Evolutionary conservation across 2,113 vertebrate genomes (phyloP), one percentile per base, ranked within the genome.

Genomic region (Centropus bengalensis): DNA sequence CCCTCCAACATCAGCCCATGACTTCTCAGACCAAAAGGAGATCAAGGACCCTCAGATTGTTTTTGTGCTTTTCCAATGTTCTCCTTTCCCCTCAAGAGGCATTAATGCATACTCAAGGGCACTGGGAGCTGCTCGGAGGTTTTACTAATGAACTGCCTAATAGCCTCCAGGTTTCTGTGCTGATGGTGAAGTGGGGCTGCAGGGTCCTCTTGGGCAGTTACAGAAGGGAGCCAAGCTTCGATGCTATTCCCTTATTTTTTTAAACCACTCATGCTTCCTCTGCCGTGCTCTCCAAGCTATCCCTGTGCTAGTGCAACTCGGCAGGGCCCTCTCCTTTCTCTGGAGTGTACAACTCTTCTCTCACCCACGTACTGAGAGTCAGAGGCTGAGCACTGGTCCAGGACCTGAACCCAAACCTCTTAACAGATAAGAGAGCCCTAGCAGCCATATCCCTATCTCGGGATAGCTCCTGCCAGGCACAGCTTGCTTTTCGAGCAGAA

Each of bases 81-180:
- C 82, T 97, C 78, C 82, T 89, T 74, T 96, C 77, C 81, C 33
- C 63, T 90, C 71, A 73, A 97, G 94, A 96, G 93, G 88, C 89
- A 85, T 95, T 97, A 97, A 89, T 83, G 89, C 96, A 88, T 79
- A 96, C 95, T 97, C 56, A 17, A 56, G 18, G 2, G 86, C 67
- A 85, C 89, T 21, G 56, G 91, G 84, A 91, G 56, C 69, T 42
- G 91, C 88, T 94, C 76, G 45, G 85, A 85, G 94, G 73, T 88
- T 97, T 96, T 91, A 62, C 82, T 97, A 97, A 95, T 80, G 86
- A 97, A 82, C 91, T 70, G 67, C 75, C 82, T 97, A 97, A 97
- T 85, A 97, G 96, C 93, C 95, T 70, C 90, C 69, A 68, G 90
- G 82, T 69, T 78, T 58, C 63, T 2, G 10, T 15, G 20, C 55